Evolutionary conservation across 2,888 invertebrate species (phyloP), one percentile per base, ranked within the genome.

Genomic region (Drosophila mercatorum): DNA sequence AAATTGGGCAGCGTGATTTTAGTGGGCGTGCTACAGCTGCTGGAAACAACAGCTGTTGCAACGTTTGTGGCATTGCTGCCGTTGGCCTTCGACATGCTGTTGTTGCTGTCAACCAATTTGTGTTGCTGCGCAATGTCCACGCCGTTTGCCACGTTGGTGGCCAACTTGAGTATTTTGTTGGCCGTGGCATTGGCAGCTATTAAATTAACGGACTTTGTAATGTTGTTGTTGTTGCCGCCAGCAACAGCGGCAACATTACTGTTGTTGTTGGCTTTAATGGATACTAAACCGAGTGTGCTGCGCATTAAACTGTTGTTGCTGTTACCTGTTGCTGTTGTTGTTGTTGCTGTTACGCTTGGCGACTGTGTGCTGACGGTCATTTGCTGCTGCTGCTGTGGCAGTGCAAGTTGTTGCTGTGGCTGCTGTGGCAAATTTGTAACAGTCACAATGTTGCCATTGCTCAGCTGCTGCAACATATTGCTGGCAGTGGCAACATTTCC

Each of bases 221-320:
- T 62, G 68, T 57, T 63, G 47, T 62, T 73, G 51, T 72, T 77
- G 70, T 68, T 73, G 61, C 60, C 53, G 51, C 51, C 63, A 72
- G 44, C 78, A 73, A 44, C 69, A 52, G 41, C 68, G 69, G 62
- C 59, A 44, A 47, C 66, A 59, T 52, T 64, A 71, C 43, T 64
- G 51, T 36, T 71, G 74, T 69, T 74, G 79, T 78, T 88, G 77
- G 92, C 81, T 84, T 92, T 92, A 78, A 93, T 92, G 75, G 92
- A 92, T 81, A 92, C 91, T 87, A 92, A 90, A 83, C 92, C 92
- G 84, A 92, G 92, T 83, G 92, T 93, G 91, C 91, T 92, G 85
- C 93, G 92, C 88, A 93, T 90, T 88, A 93, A 86, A 90, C 90
- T 93, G 90, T 91, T 89, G 90, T 91, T 92, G 86, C 80, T 91